These are phyloP conservation scores for Telmatochromis brichardi DNA, from an alignment of 2,113 vertebrate species.

Conservation along the genomic window DNA sequence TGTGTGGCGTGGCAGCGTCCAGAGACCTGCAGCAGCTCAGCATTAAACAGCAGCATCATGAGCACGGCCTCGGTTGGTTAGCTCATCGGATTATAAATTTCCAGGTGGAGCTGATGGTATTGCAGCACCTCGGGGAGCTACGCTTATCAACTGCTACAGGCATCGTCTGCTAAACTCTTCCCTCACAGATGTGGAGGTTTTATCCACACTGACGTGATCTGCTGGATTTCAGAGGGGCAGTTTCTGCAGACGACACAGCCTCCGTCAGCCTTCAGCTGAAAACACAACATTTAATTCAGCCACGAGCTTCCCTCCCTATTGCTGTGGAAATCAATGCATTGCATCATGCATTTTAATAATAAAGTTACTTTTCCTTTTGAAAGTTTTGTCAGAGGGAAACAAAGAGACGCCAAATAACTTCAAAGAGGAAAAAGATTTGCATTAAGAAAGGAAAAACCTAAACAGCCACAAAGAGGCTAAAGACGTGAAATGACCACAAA, in stretches of 20 bases:
- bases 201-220: not conserved
- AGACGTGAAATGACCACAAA: not conserved
- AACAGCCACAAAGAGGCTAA: not conserved
- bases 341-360: not conserved
- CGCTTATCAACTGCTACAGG: not conserved
- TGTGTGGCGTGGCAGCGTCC: accelerated
- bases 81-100: not conserved
- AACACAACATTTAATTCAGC: not conserved
- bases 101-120: not conserved
- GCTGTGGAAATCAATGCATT: not conserved
- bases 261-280: not conserved
- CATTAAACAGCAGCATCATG: not conserved
- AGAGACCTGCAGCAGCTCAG: not conserved
- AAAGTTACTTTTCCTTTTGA: not conserved
- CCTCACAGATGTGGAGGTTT: not conserved
- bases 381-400: not conserved
- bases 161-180: not conserved
- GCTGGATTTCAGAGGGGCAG: not conserved
- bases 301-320: not conserved
- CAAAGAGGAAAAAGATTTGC: not conserved
- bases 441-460: not conserved
- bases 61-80: not conserved
- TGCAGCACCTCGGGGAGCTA: not conserved
- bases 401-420: not conserved
- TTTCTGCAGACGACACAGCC: not conserved